Conservation (phyloP, 2,113 vertebrate genomes). For the Theristicus caerulescens region DNA sequence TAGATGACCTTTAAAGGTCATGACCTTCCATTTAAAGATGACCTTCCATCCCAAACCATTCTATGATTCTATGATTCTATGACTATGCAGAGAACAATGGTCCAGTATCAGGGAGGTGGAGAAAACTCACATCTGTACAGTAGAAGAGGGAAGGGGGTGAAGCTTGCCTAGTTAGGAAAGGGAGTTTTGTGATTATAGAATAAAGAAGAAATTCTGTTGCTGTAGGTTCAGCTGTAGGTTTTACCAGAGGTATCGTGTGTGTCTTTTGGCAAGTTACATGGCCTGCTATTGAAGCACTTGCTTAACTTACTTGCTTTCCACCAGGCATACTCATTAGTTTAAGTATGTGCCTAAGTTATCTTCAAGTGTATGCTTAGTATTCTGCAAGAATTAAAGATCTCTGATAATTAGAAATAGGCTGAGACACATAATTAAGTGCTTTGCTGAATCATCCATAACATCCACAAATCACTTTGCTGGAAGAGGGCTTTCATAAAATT, state of each 20-base stretch:
- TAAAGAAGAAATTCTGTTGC: not conserved
- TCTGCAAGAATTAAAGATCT: not conserved
- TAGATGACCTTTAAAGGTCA: too few species aligned
- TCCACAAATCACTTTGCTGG: not conserved
- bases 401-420: not conserved
- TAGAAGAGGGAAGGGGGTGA: not conserved
- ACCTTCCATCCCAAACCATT: too few species aligned
- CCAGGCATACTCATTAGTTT: not conserved
- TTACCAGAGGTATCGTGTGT: not conserved
- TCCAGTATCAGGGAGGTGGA: not conserved
- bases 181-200: not conserved
- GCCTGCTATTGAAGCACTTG: not conserved
- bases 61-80: too few species aligned
- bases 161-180: not conserved
- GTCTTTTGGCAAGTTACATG: not conserved
- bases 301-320: not conserved
- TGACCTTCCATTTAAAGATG: too few species aligned
- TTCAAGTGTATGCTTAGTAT: not conserved
- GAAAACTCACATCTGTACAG: not conserved
- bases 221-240: not conserved
- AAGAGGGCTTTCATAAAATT: not conserved
- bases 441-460: constrained; percentile 2
- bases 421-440: not conserved
- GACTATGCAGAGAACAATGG: not conserved
- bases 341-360: not conserved